phyloP scores from a whole-genome alignment of 2,888 invertebrate genomes.

The Ommatoiulus sabulosus region DNA sequence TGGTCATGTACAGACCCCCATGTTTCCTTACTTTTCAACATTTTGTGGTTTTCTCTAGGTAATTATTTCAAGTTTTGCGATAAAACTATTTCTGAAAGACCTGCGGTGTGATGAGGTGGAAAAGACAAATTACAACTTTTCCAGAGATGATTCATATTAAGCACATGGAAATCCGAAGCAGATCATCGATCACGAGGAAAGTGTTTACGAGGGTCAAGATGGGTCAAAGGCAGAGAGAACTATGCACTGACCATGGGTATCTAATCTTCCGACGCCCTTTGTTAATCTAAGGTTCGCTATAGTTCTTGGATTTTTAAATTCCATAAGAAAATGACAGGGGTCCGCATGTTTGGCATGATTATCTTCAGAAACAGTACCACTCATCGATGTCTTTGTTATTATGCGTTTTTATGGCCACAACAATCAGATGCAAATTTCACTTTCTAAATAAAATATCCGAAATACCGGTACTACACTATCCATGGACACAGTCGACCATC shows the following conservation, averaged over 20 bases:
- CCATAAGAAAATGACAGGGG: conserved; percentile 6
- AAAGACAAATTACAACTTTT: conserved; percentile 4
- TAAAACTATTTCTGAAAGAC: conserved; percentile 20
- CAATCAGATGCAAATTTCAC: not conserved
- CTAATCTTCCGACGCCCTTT: not conserved
- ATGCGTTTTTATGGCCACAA: not conserved
- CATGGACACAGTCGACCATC: not conserved
- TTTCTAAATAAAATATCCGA: not conserved
- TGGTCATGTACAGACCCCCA: conserved; percentile 41
- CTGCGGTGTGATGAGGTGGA: conserved; percentile 46
- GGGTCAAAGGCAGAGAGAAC: not conserved
- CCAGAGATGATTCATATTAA: conserved; percentile 29
- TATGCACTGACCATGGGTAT: not conserved
- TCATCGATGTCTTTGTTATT: not conserved
- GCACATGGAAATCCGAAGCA: conserved; percentile 32
- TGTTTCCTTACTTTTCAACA: conserved; percentile 29
- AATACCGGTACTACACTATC: not conserved
- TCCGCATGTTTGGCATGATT: conserved; percentile 7
- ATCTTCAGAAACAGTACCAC: not conserved
- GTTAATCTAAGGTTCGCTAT: not conserved
- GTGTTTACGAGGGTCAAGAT: conserved; percentile 34
- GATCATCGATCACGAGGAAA: not conserved
- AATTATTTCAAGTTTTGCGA: conserved; percentile 27
- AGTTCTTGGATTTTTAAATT: not conserved
- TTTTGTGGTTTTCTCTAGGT: not conserved